Evolutionary conservation across 2,113 vertebrate species (phyloP).

Genomic region (Lutjanus erythropterus): DNA sequence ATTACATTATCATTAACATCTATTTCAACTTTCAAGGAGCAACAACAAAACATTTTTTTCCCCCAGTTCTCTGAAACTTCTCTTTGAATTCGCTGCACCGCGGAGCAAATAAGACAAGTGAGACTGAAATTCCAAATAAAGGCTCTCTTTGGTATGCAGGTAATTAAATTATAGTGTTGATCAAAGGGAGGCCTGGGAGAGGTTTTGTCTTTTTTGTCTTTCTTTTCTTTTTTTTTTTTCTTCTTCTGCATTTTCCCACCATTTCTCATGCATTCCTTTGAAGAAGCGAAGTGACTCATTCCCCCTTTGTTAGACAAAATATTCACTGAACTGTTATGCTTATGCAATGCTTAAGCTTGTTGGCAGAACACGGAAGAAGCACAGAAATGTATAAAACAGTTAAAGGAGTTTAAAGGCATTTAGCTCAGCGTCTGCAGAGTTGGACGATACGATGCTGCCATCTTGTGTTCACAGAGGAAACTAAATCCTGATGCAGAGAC

Average conservation of each 20-base stretch:
- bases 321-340: conserved; percentile 55
- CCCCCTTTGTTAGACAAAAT: conserved; percentile 61
- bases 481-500: background rate
- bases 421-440: no score
- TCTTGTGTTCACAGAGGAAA: conserved; percentile 49
- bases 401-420: fast-evolving
- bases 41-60: background rate
- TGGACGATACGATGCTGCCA: conserved; percentile 68
- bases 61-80: background rate
- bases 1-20: conserved; percentile 15
- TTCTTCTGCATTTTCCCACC: conserved; percentile 38
- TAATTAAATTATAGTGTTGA: conserved; percentile 75
- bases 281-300: conserved; percentile 71
- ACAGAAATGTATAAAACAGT: background rate
- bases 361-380: conserved; percentile 29
- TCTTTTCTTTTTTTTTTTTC: background rate
- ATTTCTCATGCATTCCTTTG: conserved; percentile 63
- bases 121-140: conserved; percentile 54
- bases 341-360: conserved; percentile 48
- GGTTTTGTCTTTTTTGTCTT: background rate
- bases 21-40: conserved; percentile 15
- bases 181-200: conserved; percentile 66
- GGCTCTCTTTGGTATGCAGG: conserved; percentile 54
- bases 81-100: conserved; percentile 13
- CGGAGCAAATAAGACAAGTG: conserved; percentile 6